Conservation (phyloP, 2,113 vertebrate genomes). For the Oceanites oceanicus region DNA sequence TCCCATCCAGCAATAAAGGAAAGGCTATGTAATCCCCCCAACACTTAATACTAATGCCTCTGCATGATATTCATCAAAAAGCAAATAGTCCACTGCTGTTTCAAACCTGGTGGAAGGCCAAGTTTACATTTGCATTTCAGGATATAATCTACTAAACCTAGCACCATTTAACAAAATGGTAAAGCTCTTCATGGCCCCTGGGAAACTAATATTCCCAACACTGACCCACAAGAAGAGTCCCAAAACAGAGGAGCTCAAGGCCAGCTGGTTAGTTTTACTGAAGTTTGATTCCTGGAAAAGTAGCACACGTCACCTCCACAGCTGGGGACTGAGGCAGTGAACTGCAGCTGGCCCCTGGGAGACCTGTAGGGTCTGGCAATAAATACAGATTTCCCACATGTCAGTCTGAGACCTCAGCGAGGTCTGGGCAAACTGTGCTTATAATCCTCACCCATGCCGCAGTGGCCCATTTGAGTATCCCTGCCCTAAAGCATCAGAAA, state of each 20-base stretch:
- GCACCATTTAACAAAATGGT: background rate
- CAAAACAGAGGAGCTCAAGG: background rate
- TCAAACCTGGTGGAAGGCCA: background rate
- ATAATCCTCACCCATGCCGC: background rate
- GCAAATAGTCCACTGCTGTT: background rate
- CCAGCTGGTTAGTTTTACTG: constrained; percentile 8
- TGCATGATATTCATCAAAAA: background rate
- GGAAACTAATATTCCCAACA: background rate
- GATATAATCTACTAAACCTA: background rate
- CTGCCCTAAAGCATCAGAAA: background rate
- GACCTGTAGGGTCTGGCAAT: background rate
- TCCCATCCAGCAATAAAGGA: background rate
- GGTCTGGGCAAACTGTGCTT: background rate
- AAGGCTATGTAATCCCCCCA: background rate
- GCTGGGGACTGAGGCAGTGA: background rate
- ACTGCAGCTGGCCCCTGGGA: background rate
- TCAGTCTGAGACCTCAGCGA: background rate
- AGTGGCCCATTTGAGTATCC: background rate
- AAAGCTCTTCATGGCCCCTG: background rate
- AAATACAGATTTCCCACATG: background rate
- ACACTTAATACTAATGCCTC: background rate
- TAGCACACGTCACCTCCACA: background rate
- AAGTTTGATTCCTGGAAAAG: background rate
- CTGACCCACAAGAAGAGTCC: background rate
- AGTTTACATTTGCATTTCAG: background rate